Percentiles rank a stretch among this genome's conserved stretches.
phyloP scores from a whole-genome alignment of 2,113 vertebrate genomes.

The Coracopsis vasa region DNA sequence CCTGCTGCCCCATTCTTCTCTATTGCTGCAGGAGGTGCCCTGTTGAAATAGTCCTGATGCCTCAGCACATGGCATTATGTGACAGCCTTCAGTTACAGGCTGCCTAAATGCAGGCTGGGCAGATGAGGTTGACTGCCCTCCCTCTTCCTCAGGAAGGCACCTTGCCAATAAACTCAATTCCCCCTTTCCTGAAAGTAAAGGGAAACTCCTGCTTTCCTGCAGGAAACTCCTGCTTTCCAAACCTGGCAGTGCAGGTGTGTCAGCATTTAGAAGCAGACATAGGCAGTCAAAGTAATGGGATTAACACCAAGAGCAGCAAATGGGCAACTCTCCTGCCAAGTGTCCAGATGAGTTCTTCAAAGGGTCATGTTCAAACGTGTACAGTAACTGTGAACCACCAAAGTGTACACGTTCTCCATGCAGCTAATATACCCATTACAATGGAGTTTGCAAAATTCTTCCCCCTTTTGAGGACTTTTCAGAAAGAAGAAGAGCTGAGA shows the following conservation, averaged over 20 bases:
- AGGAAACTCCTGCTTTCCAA: background rate
- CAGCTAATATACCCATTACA: background rate
- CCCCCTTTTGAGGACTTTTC: background rate
- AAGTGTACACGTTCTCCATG: accelerated
- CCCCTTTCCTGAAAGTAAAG: background rate
- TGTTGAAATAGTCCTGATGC: background rate
- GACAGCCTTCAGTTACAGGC: background rate
- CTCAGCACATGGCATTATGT: background rate
- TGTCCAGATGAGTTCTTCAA: accelerated
- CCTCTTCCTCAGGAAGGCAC: background rate
- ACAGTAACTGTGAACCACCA: too few relatives aligned
- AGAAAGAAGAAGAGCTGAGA: background rate
- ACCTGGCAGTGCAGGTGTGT: background rate
- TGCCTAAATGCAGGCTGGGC: background rate
- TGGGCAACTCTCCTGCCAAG: background rate
- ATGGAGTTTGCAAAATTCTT: background rate
- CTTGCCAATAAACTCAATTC: background rate
- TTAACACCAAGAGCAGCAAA: background rate
- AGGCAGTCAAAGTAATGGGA: background rate
- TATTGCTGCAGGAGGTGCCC: background rate
- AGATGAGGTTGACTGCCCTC: background rate
- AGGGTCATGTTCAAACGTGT: background rate
- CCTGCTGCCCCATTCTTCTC: background rate
- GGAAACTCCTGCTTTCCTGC: background rate
- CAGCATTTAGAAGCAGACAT: background rate